phyloP scores from a whole-genome alignment of 2,113 vertebrate species.

The Phycodurus eques region DNA sequence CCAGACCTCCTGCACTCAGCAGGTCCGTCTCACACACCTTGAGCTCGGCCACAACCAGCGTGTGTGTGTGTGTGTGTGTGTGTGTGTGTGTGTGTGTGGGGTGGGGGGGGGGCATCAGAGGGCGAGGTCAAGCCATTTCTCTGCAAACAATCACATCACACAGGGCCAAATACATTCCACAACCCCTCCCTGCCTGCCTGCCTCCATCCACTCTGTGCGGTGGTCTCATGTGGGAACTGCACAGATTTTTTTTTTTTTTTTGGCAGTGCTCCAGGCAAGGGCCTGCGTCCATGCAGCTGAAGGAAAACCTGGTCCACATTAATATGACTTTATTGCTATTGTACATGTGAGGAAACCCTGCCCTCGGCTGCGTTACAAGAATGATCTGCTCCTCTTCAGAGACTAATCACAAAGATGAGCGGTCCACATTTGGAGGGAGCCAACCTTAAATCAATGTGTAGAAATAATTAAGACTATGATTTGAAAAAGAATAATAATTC shows the following conservation, averaged over 20 bases:
- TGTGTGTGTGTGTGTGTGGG: constrained; percentile 61
- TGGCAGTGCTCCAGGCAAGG: constrained; percentile 56
- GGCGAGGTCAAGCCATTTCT: constrained; percentile 74
- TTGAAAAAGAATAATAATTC: not conserved
- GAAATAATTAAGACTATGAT: not conserved
- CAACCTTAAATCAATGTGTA: not conserved
- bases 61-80: constrained; percentile 56
- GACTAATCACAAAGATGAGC: not conserved
- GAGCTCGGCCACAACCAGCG: constrained; percentile 38
- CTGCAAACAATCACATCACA: constrained; percentile 78
- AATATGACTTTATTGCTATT: constrained; percentile 53
- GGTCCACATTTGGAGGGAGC: not conserved
- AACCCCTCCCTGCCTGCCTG: constrained; percentile 26
- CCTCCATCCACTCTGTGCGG: constrained; percentile 49
- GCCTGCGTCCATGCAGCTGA: constrained; percentile 51
- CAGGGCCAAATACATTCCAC: constrained; percentile 72
- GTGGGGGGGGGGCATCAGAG: constrained; percentile 63
- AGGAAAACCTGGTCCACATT: constrained; percentile 62
- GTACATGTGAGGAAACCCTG: constrained; percentile 29
- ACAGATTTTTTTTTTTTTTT: not conserved
- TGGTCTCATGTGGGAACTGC: constrained; percentile 66
- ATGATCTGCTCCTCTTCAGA: constrained; percentile 9
- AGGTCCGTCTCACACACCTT: constrained; percentile 71
- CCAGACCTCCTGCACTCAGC: constrained; percentile 73
- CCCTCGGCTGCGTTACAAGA: constrained; percentile 21